Evolutionary conservation across 2,888 invertebrate species (phyloP).

Genomic region (Lacanobia oleracea): DNA sequence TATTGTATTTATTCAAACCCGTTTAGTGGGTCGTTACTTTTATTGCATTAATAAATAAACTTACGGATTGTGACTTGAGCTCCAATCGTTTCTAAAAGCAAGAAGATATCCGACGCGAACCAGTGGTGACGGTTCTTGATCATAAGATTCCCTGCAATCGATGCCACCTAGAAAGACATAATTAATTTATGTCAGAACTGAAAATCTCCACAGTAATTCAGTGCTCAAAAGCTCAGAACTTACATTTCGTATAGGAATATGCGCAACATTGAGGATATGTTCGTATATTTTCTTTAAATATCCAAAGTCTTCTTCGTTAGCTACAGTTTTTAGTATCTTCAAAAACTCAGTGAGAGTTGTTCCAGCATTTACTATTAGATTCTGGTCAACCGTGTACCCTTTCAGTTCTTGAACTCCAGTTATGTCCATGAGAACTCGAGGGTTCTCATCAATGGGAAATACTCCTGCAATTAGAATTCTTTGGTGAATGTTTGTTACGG

Average conservation of each 20-base stretch:
- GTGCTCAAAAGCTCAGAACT: slow-evolving; percentile 63
- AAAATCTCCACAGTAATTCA: neutral
- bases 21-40: neutral
- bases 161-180: slow-evolving; percentile 90
- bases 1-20: neutral
- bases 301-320: slow-evolving; percentile 81
- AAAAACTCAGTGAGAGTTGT: slow-evolving; percentile 89
- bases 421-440: slow-evolving; percentile 91
- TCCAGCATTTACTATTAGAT: slow-evolving; percentile 89
- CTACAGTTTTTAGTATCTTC: slow-evolving; percentile 79
- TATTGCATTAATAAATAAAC: slow-evolving; percentile 44
- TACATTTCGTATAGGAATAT: slow-evolving; percentile 93
- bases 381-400: slow-evolving; percentile 76
- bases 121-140: slow-evolving; percentile 92
- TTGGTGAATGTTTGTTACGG: too few species aligned
- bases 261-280: slow-evolving; percentile 92
- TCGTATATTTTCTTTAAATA: slow-evolving; percentile 90
- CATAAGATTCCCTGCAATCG: slow-evolving; percentile 93
- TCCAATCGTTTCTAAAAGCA: slow-evolving; percentile 83
- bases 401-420: slow-evolving; percentile 90
- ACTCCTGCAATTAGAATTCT: slow-evolving; percentile 68
- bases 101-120: slow-evolving; percentile 93
- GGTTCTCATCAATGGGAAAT: slow-evolving; percentile 76
- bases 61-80: slow-evolving; percentile 77
- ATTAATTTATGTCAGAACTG: neutral